Evolutionary conservation across 1,140 invertebrate species (phyloP).

Genomic region (Apis cerana): DNA sequence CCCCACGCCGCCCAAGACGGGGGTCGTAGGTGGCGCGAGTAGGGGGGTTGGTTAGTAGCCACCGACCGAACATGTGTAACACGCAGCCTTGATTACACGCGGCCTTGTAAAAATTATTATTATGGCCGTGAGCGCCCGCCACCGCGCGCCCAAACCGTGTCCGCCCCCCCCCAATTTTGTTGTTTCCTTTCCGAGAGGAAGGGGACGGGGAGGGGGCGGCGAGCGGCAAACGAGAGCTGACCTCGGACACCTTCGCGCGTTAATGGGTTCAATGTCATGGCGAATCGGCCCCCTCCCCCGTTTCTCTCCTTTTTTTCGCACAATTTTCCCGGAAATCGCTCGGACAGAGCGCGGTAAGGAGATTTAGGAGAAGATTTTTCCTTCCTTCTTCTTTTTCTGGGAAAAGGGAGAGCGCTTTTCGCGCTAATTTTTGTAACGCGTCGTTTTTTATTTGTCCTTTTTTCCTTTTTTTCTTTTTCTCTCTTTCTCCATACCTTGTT

Average conservation of each 20-base stretch:
- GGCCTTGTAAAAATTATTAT: slow-evolving; percentile 78
- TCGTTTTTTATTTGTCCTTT: too few species aligned
- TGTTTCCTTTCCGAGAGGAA: slow-evolving; percentile 7
- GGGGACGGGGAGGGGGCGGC: background rate
- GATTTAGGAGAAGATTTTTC: too few species aligned
- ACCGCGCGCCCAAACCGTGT: background rate
- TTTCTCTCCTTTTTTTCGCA: background rate
- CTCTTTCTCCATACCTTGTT: too few species aligned
- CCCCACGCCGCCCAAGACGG: slow-evolving; percentile 56
- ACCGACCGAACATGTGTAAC: slow-evolving; percentile 77
- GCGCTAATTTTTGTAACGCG: too few species aligned
- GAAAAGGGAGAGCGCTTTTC: too few species aligned
- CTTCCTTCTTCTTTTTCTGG: too few species aligned
- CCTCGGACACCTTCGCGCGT: slow-evolving; percentile 3
- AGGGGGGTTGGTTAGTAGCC: slow-evolving; percentile 51
- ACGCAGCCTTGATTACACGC: slow-evolving; percentile 78
- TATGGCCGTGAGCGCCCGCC: too few species aligned
- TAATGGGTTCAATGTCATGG: slow-evolving; percentile 12
- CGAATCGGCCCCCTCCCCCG: background rate
- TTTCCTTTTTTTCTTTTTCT: too few species aligned
- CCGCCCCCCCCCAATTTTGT: background rate
- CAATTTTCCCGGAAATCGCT: background rate
- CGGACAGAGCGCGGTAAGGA: too few species aligned
- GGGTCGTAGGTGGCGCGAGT: slow-evolving; percentile 53
- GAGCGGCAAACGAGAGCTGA: background rate